These are phyloP conservation scores for Circaetus gallicus DNA, from an alignment of 2,113 vertebrate species.

Conservation along the genomic window DNA sequence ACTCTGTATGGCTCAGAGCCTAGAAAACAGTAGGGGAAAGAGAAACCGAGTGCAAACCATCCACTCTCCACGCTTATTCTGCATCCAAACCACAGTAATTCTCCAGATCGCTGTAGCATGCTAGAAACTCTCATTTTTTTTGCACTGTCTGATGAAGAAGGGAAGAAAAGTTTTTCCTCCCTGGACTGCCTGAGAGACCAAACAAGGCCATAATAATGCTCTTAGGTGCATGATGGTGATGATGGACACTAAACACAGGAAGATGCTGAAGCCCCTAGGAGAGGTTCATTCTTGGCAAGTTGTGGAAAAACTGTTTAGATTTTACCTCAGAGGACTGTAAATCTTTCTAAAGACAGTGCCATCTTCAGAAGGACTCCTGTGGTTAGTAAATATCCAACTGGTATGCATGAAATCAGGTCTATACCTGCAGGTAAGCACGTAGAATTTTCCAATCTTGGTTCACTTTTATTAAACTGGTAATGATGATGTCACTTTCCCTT, in stretches of 20 bases:
- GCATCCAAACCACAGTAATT: not conserved
- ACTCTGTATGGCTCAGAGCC: not conserved
- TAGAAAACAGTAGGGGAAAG: not conserved
- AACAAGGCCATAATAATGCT: not conserved
- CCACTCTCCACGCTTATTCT: not conserved
- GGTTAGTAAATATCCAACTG: not conserved
- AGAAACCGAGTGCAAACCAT: not conserved
- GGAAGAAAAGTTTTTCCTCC: not conserved
- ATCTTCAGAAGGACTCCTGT: not conserved
- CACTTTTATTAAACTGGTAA: not conserved
- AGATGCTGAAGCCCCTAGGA: not conserved
- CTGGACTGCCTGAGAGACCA: not conserved
- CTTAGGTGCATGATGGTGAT: too few relatives aligned
- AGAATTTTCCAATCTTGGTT: not conserved
- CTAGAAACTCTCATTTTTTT: not conserved
- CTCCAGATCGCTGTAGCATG: not conserved
- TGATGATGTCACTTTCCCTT: not conserved
- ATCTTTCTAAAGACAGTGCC: not conserved
- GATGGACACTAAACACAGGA: not conserved
- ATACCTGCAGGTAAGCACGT: not conserved
- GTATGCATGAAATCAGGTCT: not conserved
- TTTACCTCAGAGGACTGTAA: not conserved
- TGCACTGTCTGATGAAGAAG: not conserved
- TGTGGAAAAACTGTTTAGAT: not conserved
- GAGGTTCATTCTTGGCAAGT: not conserved